These are phyloP conservation scores for Chymomyza procnemis DNA, from an alignment of 2,888 invertebrate species.

Conservation along the genomic window DNA sequence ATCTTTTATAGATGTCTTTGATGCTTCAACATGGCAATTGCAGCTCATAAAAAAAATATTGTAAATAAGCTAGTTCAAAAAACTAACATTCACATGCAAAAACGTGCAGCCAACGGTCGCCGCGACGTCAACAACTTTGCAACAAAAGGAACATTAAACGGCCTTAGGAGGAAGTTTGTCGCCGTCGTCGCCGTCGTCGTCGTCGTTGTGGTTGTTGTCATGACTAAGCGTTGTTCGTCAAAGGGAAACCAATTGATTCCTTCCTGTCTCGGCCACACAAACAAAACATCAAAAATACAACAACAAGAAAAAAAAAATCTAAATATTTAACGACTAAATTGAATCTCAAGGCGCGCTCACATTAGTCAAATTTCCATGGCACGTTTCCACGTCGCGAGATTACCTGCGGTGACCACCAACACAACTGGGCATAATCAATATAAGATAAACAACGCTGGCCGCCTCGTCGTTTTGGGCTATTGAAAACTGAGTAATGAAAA, in stretches of 20 bases:
- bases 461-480: conserved; percentile 30
- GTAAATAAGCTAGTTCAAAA: conserved; percentile 27
- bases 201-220: conserved; percentile 34
- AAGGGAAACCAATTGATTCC: conserved; percentile 70
- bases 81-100: neutral
- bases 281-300: conserved; percentile 28
- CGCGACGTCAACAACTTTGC: conserved; percentile 13
- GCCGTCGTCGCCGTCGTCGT: conserved; percentile 23
- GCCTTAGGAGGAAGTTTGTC: conserved; percentile 52
- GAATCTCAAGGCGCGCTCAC: conserved; percentile 67
- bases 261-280: conserved; percentile 44
- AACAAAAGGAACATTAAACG: conserved; percentile 57
- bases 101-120: conserved; percentile 6
- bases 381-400: neutral
- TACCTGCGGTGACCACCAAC: conserved; percentile 20
- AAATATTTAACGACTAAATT: conserved; percentile 71
- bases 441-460: conserved; percentile 61
- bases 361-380: conserved; percentile 66
- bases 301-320: conserved; percentile 49
- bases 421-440: conserved; percentile 63
- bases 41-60: conserved; percentile 48
- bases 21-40: conserved; percentile 38
- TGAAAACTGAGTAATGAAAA: conserved; percentile 4
- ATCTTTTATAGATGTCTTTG: neutral
- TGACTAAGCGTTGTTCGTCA: conserved; percentile 58